A percentile compares a stretch with the other conserved stretches of the same genome.
These are phyloP conservation scores for Cheilosia pagana DNA, from an alignment of 2,888 invertebrate genomes.

Conservation along the genomic window DNA sequence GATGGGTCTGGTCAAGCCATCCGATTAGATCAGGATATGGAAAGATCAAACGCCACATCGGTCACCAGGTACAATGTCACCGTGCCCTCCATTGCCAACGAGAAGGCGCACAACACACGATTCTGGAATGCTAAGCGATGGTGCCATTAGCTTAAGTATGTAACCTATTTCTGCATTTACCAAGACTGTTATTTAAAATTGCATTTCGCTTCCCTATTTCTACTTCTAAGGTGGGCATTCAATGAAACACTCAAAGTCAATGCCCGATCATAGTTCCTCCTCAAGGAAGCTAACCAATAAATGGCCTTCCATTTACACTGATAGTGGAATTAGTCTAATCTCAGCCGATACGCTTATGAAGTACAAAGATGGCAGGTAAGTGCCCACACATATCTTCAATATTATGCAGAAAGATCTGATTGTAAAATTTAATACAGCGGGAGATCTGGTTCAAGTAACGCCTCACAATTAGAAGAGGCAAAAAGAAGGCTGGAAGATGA, in stretches of 20 bases:
- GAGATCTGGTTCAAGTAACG: constrained; percentile 85
- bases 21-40: constrained; percentile 86
- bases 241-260: constrained; percentile 84
- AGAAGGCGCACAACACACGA: constrained; percentile 84
- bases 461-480: constrained; percentile 90
- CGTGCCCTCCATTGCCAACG: constrained; percentile 85
- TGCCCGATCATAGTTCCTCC: constrained; percentile 84
- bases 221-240: constrained; percentile 81
- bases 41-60: constrained; percentile 93
- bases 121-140: constrained; percentile 84
- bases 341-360: constrained; percentile 83
- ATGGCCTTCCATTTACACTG: constrained; percentile 84
- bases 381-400: not conserved
- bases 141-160: constrained; percentile 82
- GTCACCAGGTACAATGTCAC: constrained; percentile 88
- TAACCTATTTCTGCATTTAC: not conserved
- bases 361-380: constrained; percentile 83
- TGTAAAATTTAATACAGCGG: constrained; percentile 76
- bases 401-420: not conserved
- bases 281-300: constrained; percentile 83
- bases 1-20: constrained; percentile 94
- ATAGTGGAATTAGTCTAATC: constrained; percentile 84
- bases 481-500: constrained; percentile 88
- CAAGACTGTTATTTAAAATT: constrained; percentile 2
- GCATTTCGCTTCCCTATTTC: no score